Conservation (phyloP, 1,140 invertebrate genomes). For the Drosophila pandora region DNA sequence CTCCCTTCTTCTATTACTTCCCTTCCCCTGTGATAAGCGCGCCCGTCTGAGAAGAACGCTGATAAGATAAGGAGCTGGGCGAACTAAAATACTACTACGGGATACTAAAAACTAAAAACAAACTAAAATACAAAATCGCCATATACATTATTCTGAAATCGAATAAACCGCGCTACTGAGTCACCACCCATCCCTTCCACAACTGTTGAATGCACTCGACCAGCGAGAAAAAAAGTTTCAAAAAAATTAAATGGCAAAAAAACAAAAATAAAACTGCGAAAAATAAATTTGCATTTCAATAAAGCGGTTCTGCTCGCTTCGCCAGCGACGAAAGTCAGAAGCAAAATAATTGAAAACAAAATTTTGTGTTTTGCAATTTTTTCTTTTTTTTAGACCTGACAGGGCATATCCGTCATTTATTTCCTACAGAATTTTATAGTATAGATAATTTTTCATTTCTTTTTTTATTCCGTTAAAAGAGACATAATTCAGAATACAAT, state of each 20-base stretch:
- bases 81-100: constrained; percentile 38
- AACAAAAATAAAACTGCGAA: constrained; percentile 5
- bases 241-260: not conserved
- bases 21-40: constrained; percentile 20
- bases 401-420: constrained; percentile 5
- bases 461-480: not conserved
- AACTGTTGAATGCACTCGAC: constrained; percentile 44
- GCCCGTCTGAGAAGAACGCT: constrained; percentile 17
- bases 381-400: constrained; percentile 1
- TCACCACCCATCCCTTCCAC: constrained; percentile 12
- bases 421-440: not conserved
- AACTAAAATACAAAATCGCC: constrained; percentile 34
- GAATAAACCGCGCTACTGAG: constrained; percentile 7
- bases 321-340: constrained; percentile 27
- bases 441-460: not conserved
- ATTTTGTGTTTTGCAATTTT: constrained; percentile 11
- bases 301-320: constrained; percentile 33
- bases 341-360: constrained; percentile 45
- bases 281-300: constrained; percentile 54
- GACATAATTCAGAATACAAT: no score
- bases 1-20: constrained; percentile 26
- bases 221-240: constrained; percentile 7
- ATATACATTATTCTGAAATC: constrained; percentile 18
- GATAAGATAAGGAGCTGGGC: constrained; percentile 41
- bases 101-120: no score